Base-by-base conservation (phyloP, 23 tunicate species). In the Ciona savignyi region DNA sequence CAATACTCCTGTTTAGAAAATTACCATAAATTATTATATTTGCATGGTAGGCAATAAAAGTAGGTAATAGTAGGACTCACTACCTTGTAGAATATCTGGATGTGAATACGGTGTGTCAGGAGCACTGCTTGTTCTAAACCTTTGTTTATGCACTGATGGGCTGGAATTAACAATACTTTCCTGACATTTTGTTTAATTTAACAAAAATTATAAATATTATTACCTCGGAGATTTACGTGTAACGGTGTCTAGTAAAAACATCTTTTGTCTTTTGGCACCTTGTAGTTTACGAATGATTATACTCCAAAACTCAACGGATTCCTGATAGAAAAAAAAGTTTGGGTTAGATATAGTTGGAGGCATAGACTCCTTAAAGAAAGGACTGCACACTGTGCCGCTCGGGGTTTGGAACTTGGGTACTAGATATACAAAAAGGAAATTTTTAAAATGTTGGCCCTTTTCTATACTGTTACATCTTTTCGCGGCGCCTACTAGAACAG, bases 241-340 rank as follows among this genome's bases (percentile, higher is more conserved):
- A 9, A 42, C 56, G 9, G 56, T 42, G 9, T 42, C 56, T 42
- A 42, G 15, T 9, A 42, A 15, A 42, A 42, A 42, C 9, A 15
- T 6, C 51, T 80, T 62, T 60, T 73, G 83, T 29, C 71, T 29
- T 67, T 78, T 15, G 2, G 83, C 83, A 25, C 78, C 91, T 56
- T 78, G 62, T 20, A 85, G 32, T 33, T 85, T 85, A 30, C 77
- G 71, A 30, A 78, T 35, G 21, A 85, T 85, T 22, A 85, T 85
- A 23, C 77, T 73, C 91, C 91, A 85, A 73, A 85, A 85, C 56
- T 73, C 79, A 20, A 85, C 91, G n/a, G 91, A 85, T 63, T 85
- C 91, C 91, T 85, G 62, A 0, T 29, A 24, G 26, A 62, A 69
- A 30, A 22, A n/a, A n/a, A n/a, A n/a, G n/a, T n/a, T n/a, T n/a